These are phyloP conservation scores for Reticulitermes speratus DNA, from an alignment of 1,140 invertebrate genomes.

Conservation along the genomic window DNA sequence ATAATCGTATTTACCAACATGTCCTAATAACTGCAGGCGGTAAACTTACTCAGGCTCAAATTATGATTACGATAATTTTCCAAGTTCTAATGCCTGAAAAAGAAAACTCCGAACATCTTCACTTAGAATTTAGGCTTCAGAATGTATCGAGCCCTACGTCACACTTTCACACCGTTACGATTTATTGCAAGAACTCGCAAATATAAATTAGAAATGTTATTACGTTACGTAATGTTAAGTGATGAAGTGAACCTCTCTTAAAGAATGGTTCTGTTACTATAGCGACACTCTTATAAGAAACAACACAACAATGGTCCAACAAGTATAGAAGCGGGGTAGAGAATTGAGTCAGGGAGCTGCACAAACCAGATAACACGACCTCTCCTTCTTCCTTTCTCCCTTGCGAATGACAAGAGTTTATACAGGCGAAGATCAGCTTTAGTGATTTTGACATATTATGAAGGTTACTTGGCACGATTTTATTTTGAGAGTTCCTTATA, in stretches of 20 bases:
- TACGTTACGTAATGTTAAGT: neutral
- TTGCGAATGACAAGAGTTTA: neutral
- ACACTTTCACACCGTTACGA: too few relatives aligned
- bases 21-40: too few relatives aligned
- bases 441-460: neutral
- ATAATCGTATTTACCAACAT: too few relatives aligned
- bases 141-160: too few relatives aligned
- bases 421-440: neutral
- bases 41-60: too few relatives aligned
- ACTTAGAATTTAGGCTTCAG: too few relatives aligned
- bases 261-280: neutral
- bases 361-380: constrained; percentile 7
- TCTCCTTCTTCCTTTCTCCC: neutral
- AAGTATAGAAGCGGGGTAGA: neutral
- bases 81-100: too few relatives aligned
- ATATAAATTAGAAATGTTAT: neutral
- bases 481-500: too few relatives aligned
- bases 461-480: too few relatives aligned
- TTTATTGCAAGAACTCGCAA: too few relatives aligned
- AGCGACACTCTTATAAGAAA: neutral
- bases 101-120: too few relatives aligned
- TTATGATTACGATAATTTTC: too few relatives aligned
- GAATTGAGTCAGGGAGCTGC: constrained; percentile 4
- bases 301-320: neutral
- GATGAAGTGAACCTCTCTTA: neutral